Base-by-base conservation (phyloP, 2,797 vertebrate species). In the Paratrypauchen microcephalus region DNA sequence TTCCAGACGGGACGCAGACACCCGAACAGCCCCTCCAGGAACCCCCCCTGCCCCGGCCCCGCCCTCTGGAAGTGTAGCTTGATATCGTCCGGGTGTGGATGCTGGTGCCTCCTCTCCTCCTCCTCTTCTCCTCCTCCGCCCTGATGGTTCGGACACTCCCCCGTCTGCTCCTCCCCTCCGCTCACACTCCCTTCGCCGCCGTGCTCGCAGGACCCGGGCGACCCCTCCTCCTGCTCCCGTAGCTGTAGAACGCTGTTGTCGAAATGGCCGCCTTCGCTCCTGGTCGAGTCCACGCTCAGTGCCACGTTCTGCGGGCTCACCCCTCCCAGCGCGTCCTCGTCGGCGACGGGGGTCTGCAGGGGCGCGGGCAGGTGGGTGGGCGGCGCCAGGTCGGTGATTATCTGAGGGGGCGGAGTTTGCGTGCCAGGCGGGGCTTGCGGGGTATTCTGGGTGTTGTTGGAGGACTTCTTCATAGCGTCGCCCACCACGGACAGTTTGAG, bases 1-100 rank as follows among this genome's bases (percentile, higher is more conserved):
- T 99, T 99, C 97, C 97, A 99, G 12, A 99, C 97, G 0, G 98
- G 98, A 66, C 95, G 91, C 36, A 99, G 93, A 74, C 98, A 99
- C 18, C 98, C 98, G 0, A 99, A 99, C 3, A 99, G 94, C 21
- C 98, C 98, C 84, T 99, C 97, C 0, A 99, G 91, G 88, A 99
- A 99, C n/a, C 98, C 96, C 0, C 97, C 94, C 0, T 95, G 95
- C 23, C 96, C 93, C 0, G 95, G 94, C 60, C 96, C 94, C 0
- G 95, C 93, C 82, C 96, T 93, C 63, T 95, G 97, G 82, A 99
- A 99, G 87, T 98, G 97, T 58, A 99, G 93, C 89, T 97, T 98
- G 76, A 98, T 93, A 50, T 99, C 96, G 1, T 98, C 97, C 0
- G 86, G 89, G 64, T 85, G 90, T 0, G 77, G 66, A 26, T 93